Conservation (phyloP, 2,888 invertebrate genomes). For the Hedya salicella region DNA sequence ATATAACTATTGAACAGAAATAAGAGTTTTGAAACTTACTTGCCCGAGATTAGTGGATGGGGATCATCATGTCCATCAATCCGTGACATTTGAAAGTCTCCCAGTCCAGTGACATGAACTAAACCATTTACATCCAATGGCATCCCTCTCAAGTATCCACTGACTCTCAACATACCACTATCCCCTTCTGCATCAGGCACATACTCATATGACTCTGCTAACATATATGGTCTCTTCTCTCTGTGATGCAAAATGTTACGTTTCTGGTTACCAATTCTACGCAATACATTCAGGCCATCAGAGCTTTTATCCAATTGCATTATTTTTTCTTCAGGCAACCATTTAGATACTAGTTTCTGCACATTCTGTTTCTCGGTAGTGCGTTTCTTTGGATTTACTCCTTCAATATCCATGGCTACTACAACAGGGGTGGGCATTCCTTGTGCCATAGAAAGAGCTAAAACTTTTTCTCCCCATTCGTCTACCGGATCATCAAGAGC, state of each 20-base stretch:
- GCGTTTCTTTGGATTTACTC: constrained; percentile 89
- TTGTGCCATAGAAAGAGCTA: constrained; percentile 92
- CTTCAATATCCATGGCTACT: constrained; percentile 90
- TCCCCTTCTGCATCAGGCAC: constrained; percentile 74
- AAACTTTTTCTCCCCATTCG: constrained; percentile 90
- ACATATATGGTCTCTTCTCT: constrained; percentile 92
- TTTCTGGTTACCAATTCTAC: constrained; percentile 93
- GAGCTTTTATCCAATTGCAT: constrained; percentile 89
- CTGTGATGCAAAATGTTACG: constrained; percentile 88
- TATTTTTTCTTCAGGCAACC: constrained; percentile 93
- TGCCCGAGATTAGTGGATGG: constrained; percentile 85
- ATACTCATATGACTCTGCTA: constrained; percentile 92
- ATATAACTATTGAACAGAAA: no score
- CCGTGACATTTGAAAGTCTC: constrained; percentile 95
- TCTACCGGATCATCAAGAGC: constrained; percentile 90
- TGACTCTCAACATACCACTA: constrained; percentile 90
- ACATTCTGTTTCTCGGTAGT: constrained; percentile 87
- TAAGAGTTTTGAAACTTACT: constrained; percentile 52
- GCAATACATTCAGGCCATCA: constrained; percentile 88
- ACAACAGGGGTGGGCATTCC: constrained; percentile 91
- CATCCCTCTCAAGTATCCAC: constrained; percentile 94
- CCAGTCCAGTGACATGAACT: constrained; percentile 96
- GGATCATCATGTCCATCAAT: constrained; percentile 91
- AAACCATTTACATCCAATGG: constrained; percentile 94
- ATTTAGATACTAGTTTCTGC: constrained; percentile 87